Base-by-base conservation (phyloP, 1,140 invertebrate species). In the Dufourea novaeangliae region DNA sequence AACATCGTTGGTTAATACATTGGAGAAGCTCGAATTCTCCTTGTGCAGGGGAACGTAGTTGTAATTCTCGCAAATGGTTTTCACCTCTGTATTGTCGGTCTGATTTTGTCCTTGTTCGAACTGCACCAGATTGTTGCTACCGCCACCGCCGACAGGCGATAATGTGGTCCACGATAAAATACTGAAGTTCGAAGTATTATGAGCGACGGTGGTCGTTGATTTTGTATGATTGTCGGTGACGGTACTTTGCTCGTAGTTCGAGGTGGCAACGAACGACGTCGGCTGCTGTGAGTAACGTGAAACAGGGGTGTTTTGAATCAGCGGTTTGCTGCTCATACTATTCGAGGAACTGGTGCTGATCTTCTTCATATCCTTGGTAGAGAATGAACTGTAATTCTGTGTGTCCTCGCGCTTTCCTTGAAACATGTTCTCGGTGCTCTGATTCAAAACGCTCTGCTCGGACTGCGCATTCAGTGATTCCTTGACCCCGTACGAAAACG, bases 81-180 rank as follows among this genome's bases (percentile, higher is more conserved):
- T 92, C 0, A 83, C 79, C 20, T 91, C 89, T 2, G 83, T 86
- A 8, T 86, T 82, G 29, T 91, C 87, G 3, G 81, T 70, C 41
- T 89, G 86, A 8, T 68, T 66, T 0, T 86, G 27, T 22, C 68
- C 82, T 34, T 89, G 83, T 22, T 92, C 91, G 34, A 88, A 92
- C 1, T 90, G 90, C 22, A 82, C 59, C 8, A 89, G 17, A 59
- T 89, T 90, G 32, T 88, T 87, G 11, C 54, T 64, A 37, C 80
- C 82, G 20, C 61, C 80, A 8, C 85, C 86, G 25, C 68, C 84
- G 8, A 89, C 86, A 0, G 92, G 90, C 6, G 92, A 92, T 41
- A 91, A 87, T 0, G 91, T 93, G 0, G 92, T 92, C 92, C 92
- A 93, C 1, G 92, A 93, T 11, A 92, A 67, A 39, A 93, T 92